A percentile compares a stretch with the other conserved stretches of the same genome.
These are phyloP conservation scores for Alosa sapidissima DNA, from an alignment of 2,797 vertebrate genomes.

Conservation along the genomic window DNA sequence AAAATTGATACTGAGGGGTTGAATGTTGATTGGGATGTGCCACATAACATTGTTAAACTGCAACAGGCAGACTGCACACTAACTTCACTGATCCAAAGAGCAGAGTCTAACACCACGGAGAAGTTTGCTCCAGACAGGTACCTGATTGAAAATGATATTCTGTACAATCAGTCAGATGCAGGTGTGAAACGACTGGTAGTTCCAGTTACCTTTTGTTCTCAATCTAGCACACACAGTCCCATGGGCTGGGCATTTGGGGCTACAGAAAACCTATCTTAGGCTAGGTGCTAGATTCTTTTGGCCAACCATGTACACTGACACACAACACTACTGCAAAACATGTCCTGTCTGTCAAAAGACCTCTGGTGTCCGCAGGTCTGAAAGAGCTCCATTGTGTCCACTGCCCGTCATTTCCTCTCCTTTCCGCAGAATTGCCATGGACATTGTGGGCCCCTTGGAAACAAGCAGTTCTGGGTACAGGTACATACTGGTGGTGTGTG, in stretches of 20 bases:
- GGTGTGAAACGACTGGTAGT: background rate
- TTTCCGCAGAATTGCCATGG: background rate
- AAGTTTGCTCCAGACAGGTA: background rate
- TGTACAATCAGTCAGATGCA: background rate
- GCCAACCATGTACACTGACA: constrained; percentile 26
- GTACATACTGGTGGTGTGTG: background rate
- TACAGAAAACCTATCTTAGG: constrained; percentile 7
- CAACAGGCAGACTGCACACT: background rate
- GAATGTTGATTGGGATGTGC: background rate
- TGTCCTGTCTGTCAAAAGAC: constrained; percentile 22
- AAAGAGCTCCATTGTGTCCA: background rate
- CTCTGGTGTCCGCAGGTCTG: background rate
- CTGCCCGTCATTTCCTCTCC: background rate
- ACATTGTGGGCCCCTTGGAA: background rate
- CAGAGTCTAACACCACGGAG: background rate
- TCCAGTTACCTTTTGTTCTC: background rate
- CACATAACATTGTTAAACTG: background rate
- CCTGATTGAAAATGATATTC: background rate
- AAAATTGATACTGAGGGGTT: background rate
- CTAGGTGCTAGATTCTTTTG: constrained; percentile 13
- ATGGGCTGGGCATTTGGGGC: constrained; percentile 25
- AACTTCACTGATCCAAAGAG: background rate
- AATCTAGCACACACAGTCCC: constrained; percentile 9
- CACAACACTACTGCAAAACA: constrained; percentile 10
- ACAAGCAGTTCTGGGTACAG: background rate